Evolutionary conservation across 1,140 invertebrate genomes (phyloP).

Genomic region (Dendroctonus ponderosae): DNA sequence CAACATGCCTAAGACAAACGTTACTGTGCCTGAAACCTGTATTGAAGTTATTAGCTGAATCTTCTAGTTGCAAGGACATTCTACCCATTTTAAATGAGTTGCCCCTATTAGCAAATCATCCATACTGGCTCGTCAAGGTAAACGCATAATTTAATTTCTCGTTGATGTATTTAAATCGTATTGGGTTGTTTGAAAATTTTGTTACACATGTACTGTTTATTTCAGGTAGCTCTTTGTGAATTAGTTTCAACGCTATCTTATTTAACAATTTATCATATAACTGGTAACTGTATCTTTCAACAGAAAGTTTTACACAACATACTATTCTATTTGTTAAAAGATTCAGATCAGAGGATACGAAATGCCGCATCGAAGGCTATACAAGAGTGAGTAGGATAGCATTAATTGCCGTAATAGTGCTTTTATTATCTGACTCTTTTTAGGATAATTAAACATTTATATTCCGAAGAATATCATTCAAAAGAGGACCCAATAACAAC

Average conservation of each 20-base stretch:
- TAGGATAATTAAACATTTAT: conserved; percentile 55
- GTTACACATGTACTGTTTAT: conserved; percentile 24
- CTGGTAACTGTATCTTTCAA: conserved; percentile 56
- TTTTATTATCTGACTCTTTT: conserved; percentile 34
- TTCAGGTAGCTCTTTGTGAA: conserved; percentile 60
- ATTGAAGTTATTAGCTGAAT: conserved; percentile 62
- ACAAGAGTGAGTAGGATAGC: conserved; percentile 59
- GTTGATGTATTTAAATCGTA: not conserved
- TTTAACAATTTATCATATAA: conserved; percentile 54
- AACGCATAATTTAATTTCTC: not conserved
- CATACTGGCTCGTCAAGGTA: conserved; percentile 87
- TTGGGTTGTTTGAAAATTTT: not conserved
- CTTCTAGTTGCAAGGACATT: conserved; percentile 54
- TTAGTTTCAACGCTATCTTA: conserved; percentile 62
- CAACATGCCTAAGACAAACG: conserved; percentile 66
- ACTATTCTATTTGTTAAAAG: conserved; percentile 64
- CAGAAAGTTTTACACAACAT: conserved; percentile 62
- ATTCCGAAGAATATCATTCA: conserved; percentile 47
- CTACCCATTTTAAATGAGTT: conserved; percentile 63
- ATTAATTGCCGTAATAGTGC: conserved; percentile 10
- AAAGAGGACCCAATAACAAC: conserved; percentile 53
- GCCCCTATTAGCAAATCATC: conserved; percentile 65
- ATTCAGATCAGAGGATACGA: conserved; percentile 77
- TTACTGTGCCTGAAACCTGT: conserved; percentile 60
- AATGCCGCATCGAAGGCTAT: conserved; percentile 67